phyloP scores from a whole-genome alignment of 2,797 vertebrate genomes.

The Crenuchus spilurus region DNA sequence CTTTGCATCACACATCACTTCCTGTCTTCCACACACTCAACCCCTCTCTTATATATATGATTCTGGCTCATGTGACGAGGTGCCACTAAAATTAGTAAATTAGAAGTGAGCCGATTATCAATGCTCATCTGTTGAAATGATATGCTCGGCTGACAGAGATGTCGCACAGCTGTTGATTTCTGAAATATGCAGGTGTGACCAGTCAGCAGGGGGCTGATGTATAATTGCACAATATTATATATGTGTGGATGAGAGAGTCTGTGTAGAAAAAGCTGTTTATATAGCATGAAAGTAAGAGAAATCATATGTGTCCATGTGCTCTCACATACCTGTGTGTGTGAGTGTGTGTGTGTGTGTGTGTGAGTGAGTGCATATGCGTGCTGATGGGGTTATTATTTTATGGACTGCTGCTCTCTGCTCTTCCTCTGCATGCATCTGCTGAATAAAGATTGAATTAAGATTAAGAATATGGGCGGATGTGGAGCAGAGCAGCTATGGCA shows the following conservation, averaged over 20 bases:
- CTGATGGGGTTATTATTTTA: slow-evolving; percentile 78
- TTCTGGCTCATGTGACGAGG: background rate
- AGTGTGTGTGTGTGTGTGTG: slow-evolving; percentile 10
- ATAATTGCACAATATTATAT: background rate
- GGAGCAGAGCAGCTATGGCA: slow-evolving; percentile 65
- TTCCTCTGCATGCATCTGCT: slow-evolving; percentile 71
- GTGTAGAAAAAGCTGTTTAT: background rate
- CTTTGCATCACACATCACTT: no score
- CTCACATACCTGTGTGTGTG: slow-evolving; percentile 43
- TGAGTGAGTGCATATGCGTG: slow-evolving; percentile 5
- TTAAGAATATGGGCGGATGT: slow-evolving; percentile 72
- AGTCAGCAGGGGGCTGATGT: background rate
- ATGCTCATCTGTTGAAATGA: slow-evolving; percentile 36
- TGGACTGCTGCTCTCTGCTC: slow-evolving; percentile 75
- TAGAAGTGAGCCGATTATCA: slow-evolving; percentile 45
- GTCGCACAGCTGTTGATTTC: slow-evolving; percentile 25
- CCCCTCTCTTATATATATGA: background rate
- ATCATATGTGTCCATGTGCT: background rate
- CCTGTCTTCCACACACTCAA: background rate
- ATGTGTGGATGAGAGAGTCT: background rate
- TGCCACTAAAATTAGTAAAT: slow-evolving; percentile 31
- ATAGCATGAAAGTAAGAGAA: slow-evolving; percentile 5
- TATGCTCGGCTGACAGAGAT: slow-evolving; percentile 20
- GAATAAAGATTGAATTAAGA: slow-evolving; percentile 84
- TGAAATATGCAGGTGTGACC: slow-evolving; percentile 38